Conservation (phyloP, 2,113 vertebrate genomes). For the Chamaetylas fuelleborni region DNA sequence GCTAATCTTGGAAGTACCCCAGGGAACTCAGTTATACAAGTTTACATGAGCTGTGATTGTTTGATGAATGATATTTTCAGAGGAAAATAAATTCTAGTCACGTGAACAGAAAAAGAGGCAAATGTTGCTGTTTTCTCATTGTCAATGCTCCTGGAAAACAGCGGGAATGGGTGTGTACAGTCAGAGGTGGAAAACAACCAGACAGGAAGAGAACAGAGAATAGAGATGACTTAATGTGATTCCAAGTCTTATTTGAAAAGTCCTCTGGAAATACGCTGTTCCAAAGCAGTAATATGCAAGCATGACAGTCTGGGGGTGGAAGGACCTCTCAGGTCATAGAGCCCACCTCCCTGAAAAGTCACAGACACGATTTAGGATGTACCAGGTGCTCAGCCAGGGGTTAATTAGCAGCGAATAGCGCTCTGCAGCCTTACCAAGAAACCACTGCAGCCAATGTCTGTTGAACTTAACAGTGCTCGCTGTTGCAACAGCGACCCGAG, state of each 20-base stretch:
- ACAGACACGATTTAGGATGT: not conserved
- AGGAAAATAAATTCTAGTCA: not conserved
- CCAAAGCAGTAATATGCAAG: not conserved
- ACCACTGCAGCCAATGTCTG: not conserved
- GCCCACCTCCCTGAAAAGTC: not conserved
- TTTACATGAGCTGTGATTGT: not conserved
- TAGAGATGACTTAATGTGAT: not conserved
- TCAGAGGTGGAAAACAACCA: not conserved
- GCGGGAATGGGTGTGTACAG: not conserved
- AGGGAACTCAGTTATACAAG: not conserved
- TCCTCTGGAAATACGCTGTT: not conserved
- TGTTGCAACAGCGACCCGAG: not conserved
- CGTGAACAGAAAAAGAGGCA: not conserved
- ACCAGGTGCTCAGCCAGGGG: not conserved
- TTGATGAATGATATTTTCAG: not conserved
- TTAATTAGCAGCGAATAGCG: not conserved
- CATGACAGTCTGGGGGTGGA: not conserved
- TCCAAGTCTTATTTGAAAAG: not conserved
- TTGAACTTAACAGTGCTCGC: not conserved
- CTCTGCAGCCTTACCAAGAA: not conserved
- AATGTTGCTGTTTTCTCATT: not conserved
- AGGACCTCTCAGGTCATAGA: not conserved
- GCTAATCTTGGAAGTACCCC: not conserved
- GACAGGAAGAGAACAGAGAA: not conserved
- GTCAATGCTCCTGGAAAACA: not conserved